Conservation (phyloP, 2,113 vertebrate species). For the Sialia sialis region DNA sequence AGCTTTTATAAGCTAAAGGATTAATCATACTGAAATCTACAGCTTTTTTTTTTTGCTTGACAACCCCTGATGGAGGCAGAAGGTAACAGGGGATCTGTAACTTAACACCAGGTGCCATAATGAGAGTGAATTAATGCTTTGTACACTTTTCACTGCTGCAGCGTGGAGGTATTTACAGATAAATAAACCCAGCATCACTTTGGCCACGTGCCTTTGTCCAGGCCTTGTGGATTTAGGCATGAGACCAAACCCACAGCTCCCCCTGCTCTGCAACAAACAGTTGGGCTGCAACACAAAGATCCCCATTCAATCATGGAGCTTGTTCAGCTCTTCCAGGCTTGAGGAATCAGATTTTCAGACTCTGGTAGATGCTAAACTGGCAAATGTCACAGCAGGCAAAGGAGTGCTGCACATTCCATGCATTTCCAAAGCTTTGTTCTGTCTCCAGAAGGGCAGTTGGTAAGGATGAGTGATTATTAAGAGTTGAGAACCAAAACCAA, state of each 20-base stretch:
- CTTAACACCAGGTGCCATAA: background rate
- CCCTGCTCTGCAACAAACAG: conserved; percentile 24
- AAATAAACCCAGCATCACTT: conserved; percentile 12
- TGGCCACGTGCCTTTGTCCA: conserved; percentile 45
- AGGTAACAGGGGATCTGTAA: background rate
- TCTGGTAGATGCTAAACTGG: background rate
- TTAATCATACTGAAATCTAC: background rate
- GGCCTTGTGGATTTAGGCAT: conserved; percentile 61
- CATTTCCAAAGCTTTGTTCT: background rate
- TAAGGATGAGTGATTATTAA: background rate
- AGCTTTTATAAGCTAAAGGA: background rate
- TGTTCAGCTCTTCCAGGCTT: background rate
- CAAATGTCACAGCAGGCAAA: background rate
- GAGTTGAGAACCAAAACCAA: background rate
- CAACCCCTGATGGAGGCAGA: background rate
- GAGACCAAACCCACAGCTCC: conserved; percentile 53
- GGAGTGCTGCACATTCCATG: background rate
- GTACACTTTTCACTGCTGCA: background rate
- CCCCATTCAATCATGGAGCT: conserved; percentile 35
- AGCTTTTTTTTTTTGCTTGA: background rate
- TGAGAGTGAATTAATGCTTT: conserved; percentile 40
- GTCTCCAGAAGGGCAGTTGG: background rate
- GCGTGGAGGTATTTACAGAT: background rate
- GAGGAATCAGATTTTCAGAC: background rate
- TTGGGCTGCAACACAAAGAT: conserved; percentile 28